A percentile compares a stretch with the other conserved stretches of the same genome.
Evolutionary conservation across 2,888 invertebrate species (phyloP).

Genomic region (Amphipyra berbera): DNA sequence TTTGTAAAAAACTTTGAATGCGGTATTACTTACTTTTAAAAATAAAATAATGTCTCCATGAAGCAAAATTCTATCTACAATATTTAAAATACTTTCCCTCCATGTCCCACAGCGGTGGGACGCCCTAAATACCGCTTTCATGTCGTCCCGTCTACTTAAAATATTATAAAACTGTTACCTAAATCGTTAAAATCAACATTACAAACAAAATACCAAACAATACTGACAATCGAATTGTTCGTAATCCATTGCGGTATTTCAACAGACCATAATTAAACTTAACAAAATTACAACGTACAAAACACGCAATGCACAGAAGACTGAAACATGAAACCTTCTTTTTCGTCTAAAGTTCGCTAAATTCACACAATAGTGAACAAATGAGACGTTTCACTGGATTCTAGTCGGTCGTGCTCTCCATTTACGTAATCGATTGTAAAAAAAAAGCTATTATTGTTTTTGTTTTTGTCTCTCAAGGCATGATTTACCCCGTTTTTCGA

Average conservation of each 20-base stretch:
- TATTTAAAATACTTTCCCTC: too few species aligned
- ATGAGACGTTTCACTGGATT: slow-evolving; percentile 60
- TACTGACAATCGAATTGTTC: background rate
- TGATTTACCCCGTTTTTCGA: slow-evolving; percentile 64
- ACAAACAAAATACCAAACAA: background rate
- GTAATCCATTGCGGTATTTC: slow-evolving; percentile 2
- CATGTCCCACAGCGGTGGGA: too few species aligned
- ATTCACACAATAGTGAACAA: slow-evolving; percentile 54
- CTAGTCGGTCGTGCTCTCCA: slow-evolving; percentile 67
- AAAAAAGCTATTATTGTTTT: slow-evolving; percentile 66
- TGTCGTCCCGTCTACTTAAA: too few species aligned
- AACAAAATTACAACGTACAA: background rate
- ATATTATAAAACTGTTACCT: background rate
- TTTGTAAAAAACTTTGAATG: too few species aligned
- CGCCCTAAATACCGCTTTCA: too few species aligned
- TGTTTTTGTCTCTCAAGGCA: slow-evolving; percentile 64
- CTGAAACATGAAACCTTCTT: background rate
- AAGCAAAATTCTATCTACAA: too few species aligned
- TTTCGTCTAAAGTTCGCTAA: slow-evolving; percentile 21
- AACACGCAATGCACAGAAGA: slow-evolving; percentile 6
- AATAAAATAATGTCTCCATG: too few species aligned
- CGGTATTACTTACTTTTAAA: too few species aligned
- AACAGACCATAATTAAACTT: background rate
- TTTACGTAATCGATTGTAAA: slow-evolving; percentile 74
- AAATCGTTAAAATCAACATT: background rate